Conservation (phyloP, 2,797 vertebrate genomes). For the Chrysocyon brachyurus region DNA sequence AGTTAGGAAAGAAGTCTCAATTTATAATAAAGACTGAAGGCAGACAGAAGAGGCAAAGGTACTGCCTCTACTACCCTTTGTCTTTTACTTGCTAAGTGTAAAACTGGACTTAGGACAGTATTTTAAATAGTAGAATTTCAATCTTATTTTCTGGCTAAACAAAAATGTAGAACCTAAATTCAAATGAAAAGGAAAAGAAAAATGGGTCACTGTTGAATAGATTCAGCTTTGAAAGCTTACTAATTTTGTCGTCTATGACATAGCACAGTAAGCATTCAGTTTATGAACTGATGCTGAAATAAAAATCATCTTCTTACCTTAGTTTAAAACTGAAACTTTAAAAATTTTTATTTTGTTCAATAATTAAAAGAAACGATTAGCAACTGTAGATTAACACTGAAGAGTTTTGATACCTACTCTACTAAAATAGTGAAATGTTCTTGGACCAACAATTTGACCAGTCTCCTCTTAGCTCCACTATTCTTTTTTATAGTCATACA, state of each 20-base stretch:
- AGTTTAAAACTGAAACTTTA: slow-evolving; percentile 25
- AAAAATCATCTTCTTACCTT: neutral
- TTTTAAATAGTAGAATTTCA: slow-evolving; percentile 34
- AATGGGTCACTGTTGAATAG: neutral
- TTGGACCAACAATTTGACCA: neutral
- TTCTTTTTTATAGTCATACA: slow-evolving; percentile 14
- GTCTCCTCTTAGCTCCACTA: neutral
- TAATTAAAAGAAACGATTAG: slow-evolving; percentile 53
- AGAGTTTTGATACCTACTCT: slow-evolving; percentile 29
- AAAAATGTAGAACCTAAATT: neutral
- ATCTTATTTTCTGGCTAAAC: slow-evolving; percentile 53
- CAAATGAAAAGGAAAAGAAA: slow-evolving; percentile 40
- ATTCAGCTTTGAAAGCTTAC: slow-evolving; percentile 12
- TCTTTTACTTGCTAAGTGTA: neutral
- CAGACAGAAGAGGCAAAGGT: neutral
- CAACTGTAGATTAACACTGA: slow-evolving; percentile 17
- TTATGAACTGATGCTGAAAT: slow-evolving; percentile 29
- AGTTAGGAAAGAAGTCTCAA: neutral
- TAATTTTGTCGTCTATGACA: slow-evolving; percentile 14
- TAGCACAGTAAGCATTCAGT: slow-evolving; percentile 6
- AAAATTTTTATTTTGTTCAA: slow-evolving; percentile 25
- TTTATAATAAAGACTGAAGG: slow-evolving; percentile 35
- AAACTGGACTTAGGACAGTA: neutral
- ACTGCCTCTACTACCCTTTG: neutral
- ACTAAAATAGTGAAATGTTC: slow-evolving; percentile 48